Base-by-base conservation (phyloP, 2,797 vertebrate genomes). In the Xiphorhynchus erythropygius region DNA sequence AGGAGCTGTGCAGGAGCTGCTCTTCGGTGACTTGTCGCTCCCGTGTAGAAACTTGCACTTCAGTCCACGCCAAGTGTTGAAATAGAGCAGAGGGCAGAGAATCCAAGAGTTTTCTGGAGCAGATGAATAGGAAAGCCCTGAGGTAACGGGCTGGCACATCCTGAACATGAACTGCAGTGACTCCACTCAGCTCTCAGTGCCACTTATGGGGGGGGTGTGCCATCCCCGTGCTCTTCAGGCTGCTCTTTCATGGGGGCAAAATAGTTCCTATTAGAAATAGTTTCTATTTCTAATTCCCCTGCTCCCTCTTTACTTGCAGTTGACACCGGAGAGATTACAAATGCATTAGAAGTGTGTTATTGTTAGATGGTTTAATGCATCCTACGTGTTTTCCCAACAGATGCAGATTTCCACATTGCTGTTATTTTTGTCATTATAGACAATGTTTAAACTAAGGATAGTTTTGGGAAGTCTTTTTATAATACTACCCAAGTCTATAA, bases 361-460 rank as follows among this genome's bases (percentile, higher is more conserved):
- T 68, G 27, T 75, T 49, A 46, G 46, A 24, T 2, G 8, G 23
- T 65, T 42, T 6, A 73, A 25, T 47, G 33, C 33, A 27, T 69
- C 37, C 50, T 62, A 5, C 0, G 0, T 3, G 1, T 65, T 83
- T 89, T 71, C 67, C 39, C 76, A 67, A 27, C 41, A 71, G 42
- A 60, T 50, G 14, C 23, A 32, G 35, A 30, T 87, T 89, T 67
- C 32, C 55, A 11, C 7, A 0, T 30, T 46, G 32, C 24, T 81
- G n/a, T n/a, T 22, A 23, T 53, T 62, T 80, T 83, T 84, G 33
- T 56, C 21, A 2, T 88, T 84, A 11, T 24, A 18, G 2, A 55
- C 46, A 52, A 28, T 50, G 77, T 92, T 96, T 96, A 93, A 96
- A 94, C 92, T 44, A 27, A 47, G 5, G 68, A 55, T 42, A 69